Conservation (phyloP, 2,888 invertebrate genomes). For the Plemyria rubiginata region DNA sequence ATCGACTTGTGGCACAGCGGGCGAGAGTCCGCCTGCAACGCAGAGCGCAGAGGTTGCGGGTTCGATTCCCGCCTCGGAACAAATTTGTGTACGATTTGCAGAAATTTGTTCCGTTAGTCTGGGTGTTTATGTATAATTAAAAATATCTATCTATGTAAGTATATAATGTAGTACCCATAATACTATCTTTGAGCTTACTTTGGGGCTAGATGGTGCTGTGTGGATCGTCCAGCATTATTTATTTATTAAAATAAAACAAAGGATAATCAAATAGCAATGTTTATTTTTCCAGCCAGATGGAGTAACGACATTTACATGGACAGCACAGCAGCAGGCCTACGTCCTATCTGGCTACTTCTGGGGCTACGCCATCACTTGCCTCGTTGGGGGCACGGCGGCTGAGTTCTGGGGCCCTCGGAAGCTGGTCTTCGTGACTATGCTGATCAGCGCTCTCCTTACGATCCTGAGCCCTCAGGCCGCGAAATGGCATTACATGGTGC, state of each 20-base stretch:
- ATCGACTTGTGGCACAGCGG: no score
- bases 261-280: background rate
- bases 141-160: no score
- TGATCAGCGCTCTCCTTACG: slow-evolving; percentile 83
- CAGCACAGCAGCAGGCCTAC: slow-evolving; percentile 85
- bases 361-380: slow-evolving; percentile 86
- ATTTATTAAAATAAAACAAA: background rate
- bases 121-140: no score
- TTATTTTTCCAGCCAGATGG: slow-evolving; percentile 65
- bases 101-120: no score
- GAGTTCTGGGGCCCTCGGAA: slow-evolving; percentile 87
- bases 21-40: no score
- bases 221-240: no score
- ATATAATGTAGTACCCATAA: no score
- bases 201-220: no score
- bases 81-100: no score
- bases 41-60: no score
- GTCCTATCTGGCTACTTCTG: slow-evolving; percentile 85
- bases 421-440: slow-evolving; percentile 84
- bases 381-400: slow-evolving; percentile 87
- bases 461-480: slow-evolving; percentile 87
- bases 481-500: slow-evolving; percentile 80
- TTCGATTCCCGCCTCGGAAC: no score
- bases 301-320: slow-evolving; percentile 82
- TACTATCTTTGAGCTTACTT: no score